Base-by-base conservation (phyloP, 2,113 vertebrate genomes). In the Trachemys scripta region DNA sequence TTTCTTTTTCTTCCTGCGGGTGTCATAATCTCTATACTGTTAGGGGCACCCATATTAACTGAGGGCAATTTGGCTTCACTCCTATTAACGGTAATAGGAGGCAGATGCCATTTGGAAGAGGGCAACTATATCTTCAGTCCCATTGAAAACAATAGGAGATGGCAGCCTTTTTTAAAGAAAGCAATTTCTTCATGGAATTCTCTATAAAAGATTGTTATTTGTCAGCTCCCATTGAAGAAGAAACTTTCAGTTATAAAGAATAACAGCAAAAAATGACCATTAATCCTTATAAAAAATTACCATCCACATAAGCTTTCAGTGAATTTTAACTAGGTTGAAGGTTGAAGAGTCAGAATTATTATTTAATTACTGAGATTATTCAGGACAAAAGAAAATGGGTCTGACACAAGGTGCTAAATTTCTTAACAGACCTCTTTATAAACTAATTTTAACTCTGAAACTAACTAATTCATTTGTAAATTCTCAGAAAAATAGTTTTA, bases 401-500 rank as follows among this genome's bases (percentile, higher is more conserved):
- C 16, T 88, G 57, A 62, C 2, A 50, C 75, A 85, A 5, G 3
- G 1, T 11, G 82, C 2, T 62, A 82, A 38, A 2, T 22, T 90
- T 92, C 75, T 88, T 81, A 85, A 24, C 20, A 87, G 62, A 80
- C 65, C 35, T 38, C n/a, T 72, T 69, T 72, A 72, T 72, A 72
- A 38, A 72, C 35, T 69, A 88, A 35, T 14, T 1, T 38, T 90
- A 65, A 78, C 20, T 78, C 90, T 27, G 78, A 85, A 24, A 89
- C n/a, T 57, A 86, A 62, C 25, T 85, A 51, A 4, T 65, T 95
- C 69, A 62, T 90, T 91, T 87, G 42, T 72, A 85, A 91, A 24
- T 35, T 38, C 10, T 4, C 14, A 3, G 6, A 35, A 90, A 88
- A 87, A 47, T 38, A 76, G 54, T 78, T 57, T 22, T 20, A 4